Percentiles rank a stretch among this genome's conserved stretches.
phyloP scores from a whole-genome alignment of 2,113 vertebrate genomes.

The Riparia riparia region DNA sequence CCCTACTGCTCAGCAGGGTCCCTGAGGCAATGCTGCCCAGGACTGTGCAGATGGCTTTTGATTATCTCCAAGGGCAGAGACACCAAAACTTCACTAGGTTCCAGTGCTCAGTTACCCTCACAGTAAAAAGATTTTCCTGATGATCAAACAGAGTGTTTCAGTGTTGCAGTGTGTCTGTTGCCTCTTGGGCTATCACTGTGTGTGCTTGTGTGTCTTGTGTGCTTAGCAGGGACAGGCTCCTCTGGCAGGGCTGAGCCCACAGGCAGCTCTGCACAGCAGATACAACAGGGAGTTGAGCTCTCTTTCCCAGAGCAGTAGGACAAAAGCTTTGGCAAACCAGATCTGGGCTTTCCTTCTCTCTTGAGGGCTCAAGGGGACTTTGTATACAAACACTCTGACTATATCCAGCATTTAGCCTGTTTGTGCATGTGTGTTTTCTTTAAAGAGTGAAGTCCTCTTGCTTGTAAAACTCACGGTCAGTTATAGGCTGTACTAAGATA shows the following conservation, averaged over 20 bases:
- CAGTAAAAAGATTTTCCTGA: neutral
- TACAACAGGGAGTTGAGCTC: neutral
- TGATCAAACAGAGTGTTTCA: neutral
- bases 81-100: neutral
- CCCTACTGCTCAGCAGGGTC: neutral
- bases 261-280: neutral
- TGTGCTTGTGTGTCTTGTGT: neutral
- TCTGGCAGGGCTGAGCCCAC: neutral
- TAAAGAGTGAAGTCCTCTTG: neutral
- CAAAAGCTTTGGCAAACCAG: neutral
- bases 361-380: neutral
- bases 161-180: neutral
- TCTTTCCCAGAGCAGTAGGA: neutral
- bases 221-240: neutral
- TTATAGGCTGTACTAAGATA: neutral
- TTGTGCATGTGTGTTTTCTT: neutral
- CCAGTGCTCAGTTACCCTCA: neutral
- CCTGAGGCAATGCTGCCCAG: neutral
- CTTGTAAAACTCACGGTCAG: neutral
- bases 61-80: neutral
- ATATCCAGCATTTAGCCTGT: neutral
- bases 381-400: neutral
- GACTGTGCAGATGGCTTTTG: neutral
- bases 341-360: neutral
- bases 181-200: neutral